phyloP scores from a whole-genome alignment of 2,888 invertebrate genomes.

The Lycaena phlaeas region DNA sequence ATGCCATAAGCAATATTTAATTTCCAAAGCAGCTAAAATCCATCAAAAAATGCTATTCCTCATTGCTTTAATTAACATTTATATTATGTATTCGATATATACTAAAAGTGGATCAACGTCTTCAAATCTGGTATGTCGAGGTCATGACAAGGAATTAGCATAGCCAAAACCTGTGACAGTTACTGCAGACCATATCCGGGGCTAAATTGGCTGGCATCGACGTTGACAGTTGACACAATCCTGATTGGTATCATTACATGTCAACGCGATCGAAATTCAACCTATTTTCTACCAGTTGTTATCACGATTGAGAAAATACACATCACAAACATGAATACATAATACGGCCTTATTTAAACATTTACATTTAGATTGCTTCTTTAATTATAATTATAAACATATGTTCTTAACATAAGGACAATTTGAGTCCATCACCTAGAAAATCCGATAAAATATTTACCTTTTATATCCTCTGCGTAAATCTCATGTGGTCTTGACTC shows the following conservation, averaged over 20 bases:
- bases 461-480: not conserved
- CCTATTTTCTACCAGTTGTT: too few species aligned
- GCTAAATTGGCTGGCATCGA: conserved; percentile 32
- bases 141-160: conserved; percentile 50
- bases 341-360: conserved; percentile 5
- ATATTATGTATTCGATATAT: conserved; percentile 47
- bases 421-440: conserved; percentile 8
- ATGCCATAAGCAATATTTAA: conserved; percentile 37
- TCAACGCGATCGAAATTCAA: too few species aligned
- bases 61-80: conserved; percentile 63
- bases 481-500: not conserved
- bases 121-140: conserved; percentile 55
- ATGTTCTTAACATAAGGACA: not conserved
- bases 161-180: conserved; percentile 34
- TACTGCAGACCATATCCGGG: conserved; percentile 26
- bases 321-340: too few species aligned
- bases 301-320: too few species aligned
- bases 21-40: conserved; percentile 40
- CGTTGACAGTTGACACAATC: too few species aligned
- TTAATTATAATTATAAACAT: not conserved
- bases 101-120: conserved; percentile 60
- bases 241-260: too few species aligned
- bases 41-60: conserved; percentile 43
- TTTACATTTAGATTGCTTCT: conserved; percentile 1
- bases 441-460: conserved; percentile 2